A percentile compares a stretch with the other conserved stretches of the same genome.
These are phyloP conservation scores for Pseudorasbora parva DNA, from an alignment of 2,113 vertebrate species.

Conservation along the genomic window DNA sequence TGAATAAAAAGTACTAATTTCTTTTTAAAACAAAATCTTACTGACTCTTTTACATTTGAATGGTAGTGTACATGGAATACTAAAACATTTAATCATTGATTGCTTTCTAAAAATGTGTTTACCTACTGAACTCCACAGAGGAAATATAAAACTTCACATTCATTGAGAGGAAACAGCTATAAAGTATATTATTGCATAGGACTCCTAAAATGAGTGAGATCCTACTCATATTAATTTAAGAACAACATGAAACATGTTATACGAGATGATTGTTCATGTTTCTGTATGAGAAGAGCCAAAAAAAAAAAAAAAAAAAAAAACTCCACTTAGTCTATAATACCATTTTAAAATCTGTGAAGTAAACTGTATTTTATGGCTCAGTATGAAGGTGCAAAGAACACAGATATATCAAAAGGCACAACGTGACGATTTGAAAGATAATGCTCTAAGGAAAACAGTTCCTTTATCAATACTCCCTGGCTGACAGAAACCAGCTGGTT, in stretches of 20 bases:
- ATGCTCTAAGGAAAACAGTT: neutral
- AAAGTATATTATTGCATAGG: slow-evolving; percentile 70
- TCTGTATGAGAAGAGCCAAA: neutral
- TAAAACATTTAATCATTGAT: neutral
- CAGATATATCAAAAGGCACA: slow-evolving; percentile 43
- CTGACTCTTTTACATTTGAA: neutral
- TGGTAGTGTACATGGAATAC: neutral
- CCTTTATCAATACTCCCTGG: neutral
- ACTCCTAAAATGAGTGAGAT: slow-evolving; percentile 40
- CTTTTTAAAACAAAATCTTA: neutral
- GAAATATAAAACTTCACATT: slow-evolving; percentile 60
- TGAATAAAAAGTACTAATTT: neutral
- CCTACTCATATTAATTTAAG: neutral
- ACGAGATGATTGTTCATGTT: neutral
- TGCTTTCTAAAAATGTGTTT: neutral
- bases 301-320: neutral
- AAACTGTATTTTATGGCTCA: slow-evolving; percentile 35
- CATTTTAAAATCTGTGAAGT: slow-evolving; percentile 30
- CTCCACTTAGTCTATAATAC: slow-evolving; percentile 24
- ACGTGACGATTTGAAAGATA: neutral
- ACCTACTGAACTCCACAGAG: slow-evolving; percentile 13
- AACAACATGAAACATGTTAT: neutral
- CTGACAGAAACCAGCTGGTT: neutral
- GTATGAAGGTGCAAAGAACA: slow-evolving; percentile 30
- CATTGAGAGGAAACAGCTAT: slow-evolving; percentile 44